phyloP scores from a whole-genome alignment of 2,113 vertebrate species.

The Ciconia maguari region DNA sequence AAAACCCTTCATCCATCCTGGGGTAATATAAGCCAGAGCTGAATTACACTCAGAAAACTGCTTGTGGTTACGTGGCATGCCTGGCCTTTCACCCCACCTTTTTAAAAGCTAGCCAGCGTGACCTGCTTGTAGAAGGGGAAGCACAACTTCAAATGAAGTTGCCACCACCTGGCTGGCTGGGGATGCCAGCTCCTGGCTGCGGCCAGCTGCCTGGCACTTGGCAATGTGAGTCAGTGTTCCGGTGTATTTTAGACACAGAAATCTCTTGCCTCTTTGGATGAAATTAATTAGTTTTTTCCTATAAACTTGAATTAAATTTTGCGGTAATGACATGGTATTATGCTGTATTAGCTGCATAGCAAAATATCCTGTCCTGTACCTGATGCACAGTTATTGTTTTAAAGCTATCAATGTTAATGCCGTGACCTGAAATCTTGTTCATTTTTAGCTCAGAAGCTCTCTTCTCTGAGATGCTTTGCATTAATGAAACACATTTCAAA shows the following conservation, averaged over 20 bases:
- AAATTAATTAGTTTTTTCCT: background rate
- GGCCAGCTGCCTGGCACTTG: background rate
- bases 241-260: background rate
- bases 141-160: background rate
- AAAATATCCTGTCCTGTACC: background rate
- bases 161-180: background rate
- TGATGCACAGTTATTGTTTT: background rate
- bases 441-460: background rate
- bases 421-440: background rate
- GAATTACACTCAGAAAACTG: background rate
- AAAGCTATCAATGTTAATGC: background rate
- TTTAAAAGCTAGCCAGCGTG: accelerated
- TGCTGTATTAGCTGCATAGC: background rate
- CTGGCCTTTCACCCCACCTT: background rate
- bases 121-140: background rate
- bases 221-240: background rate
- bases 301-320: background rate
- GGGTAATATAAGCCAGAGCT: background rate
- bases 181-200: background rate
- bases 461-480: background rate
- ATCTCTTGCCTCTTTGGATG: background rate
- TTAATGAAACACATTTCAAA: background rate
- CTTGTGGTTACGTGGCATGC: background rate
- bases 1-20: background rate
- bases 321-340: background rate